Evolutionary conservation across 2,113 vertebrate species (phyloP).

Genomic region (Bucco capensis): DNA sequence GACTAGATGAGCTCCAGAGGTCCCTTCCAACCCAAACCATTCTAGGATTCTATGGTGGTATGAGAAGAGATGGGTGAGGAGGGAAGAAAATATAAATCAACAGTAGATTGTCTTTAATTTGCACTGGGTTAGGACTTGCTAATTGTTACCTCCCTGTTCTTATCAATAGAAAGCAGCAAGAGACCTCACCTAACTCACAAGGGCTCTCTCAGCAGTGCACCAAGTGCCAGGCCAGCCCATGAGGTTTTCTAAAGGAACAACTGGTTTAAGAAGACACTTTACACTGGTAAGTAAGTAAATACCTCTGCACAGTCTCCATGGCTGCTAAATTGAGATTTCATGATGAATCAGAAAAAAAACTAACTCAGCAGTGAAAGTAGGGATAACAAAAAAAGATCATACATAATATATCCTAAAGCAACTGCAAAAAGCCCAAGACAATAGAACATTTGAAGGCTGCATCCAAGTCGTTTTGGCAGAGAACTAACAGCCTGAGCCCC

Average conservation of each 20-base stretch:
- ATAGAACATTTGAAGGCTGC: not conserved
- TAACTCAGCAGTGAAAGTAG: not conserved
- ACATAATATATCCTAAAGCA: not conserved
- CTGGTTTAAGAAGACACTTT: not conserved
- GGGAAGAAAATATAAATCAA: not conserved
- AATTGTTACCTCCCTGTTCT: not conserved
- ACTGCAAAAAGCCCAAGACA: not conserved
- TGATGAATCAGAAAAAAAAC: not conserved
- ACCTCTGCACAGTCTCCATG: not conserved
- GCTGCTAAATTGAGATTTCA: not conserved
- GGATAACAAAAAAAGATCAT: not conserved
- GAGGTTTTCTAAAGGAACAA: not conserved
- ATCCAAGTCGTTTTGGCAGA: constrained; percentile 3
- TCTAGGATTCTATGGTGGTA: no score
- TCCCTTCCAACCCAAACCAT: no score
- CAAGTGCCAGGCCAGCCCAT: not conserved
- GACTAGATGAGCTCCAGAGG: no score
- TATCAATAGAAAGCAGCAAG: not conserved
- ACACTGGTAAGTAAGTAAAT: not conserved
- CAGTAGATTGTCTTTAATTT: not conserved
- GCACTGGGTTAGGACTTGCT: not conserved
- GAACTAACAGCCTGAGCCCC: not conserved
- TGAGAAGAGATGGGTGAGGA: not conserved
- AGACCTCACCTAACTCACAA: not conserved
- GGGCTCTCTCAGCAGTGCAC: not conserved